A percentile compares a stretch with the other conserved stretches of the same genome.
Conservation (phyloP, 2,888 invertebrate genomes). For the Eristalinus sepulchralis region DNA sequence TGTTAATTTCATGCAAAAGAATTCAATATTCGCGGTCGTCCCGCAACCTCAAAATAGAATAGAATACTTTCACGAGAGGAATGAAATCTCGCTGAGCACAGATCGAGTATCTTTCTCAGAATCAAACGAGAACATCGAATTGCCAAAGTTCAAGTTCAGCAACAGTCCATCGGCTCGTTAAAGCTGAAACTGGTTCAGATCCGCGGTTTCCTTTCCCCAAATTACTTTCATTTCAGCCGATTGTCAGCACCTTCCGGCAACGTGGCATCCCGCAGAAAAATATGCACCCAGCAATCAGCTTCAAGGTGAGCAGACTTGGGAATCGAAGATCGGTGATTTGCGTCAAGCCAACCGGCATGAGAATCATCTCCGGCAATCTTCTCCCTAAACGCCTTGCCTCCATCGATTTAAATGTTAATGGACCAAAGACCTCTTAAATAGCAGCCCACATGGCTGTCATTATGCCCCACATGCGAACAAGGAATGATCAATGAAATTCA, state of each 20-base stretch:
- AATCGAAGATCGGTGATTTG: background rate
- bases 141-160: background rate
- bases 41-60: background rate
- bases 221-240: background rate
- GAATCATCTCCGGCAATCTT: background rate
- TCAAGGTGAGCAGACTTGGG: no score
- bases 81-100: background rate
- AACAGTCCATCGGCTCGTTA: background rate
- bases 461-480: background rate
- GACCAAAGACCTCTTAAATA: background rate
- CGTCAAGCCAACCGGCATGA: background rate
- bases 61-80: background rate
- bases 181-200: background rate
- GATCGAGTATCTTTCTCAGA: background rate
- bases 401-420: background rate
- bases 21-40: background rate
- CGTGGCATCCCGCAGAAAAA: background rate
- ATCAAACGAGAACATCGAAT: background rate
- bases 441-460: background rate
- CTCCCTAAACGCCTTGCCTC: background rate
- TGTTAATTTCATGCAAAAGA: background rate
- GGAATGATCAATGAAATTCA: background rate
- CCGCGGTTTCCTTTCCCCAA: background rate
- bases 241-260: background rate
- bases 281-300: background rate